Conservation (phyloP, 2,113 vertebrate species). For the Prinia subflava region DNA sequence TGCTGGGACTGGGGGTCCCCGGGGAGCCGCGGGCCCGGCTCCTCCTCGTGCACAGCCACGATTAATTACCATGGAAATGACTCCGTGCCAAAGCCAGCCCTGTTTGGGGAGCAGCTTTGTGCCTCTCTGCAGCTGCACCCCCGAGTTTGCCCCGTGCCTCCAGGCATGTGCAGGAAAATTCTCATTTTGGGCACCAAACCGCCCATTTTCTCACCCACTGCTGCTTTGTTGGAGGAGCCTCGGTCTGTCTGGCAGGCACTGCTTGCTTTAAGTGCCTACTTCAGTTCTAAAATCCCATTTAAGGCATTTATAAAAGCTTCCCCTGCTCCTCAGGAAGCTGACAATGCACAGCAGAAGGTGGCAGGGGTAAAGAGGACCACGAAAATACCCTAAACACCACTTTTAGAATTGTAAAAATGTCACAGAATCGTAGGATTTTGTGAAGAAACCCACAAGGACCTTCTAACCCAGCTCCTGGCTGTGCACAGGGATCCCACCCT, state of each 20-base stretch:
- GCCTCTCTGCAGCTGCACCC: neutral
- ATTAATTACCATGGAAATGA: conserved; percentile 76
- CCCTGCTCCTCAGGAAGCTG: neutral
- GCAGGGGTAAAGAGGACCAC: neutral
- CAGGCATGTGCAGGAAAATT: neutral
- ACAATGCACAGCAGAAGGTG: neutral
- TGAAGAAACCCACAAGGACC: neutral
- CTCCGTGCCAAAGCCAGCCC: neutral
- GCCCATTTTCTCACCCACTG: neutral
- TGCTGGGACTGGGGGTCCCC: neutral
- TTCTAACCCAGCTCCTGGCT: neutral
- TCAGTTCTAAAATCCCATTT: neutral
- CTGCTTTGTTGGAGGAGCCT: neutral
- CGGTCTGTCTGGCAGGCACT: accelerated
- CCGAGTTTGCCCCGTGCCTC: neutral
- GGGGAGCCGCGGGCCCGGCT: neutral
- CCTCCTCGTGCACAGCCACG: neutral
- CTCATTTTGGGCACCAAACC: neutral
- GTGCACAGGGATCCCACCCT: neutral
- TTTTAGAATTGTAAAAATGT: neutral
- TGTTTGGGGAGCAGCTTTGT: neutral
- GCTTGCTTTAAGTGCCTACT: neutral
- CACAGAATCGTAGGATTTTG: accelerated
- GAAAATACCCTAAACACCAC: neutral
- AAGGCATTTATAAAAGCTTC: neutral